A percentile compares a stretch with the other conserved stretches of the same genome.
phyloP scores from a whole-genome alignment of 2,888 invertebrate species.

The Eupsilia transversa region DNA sequence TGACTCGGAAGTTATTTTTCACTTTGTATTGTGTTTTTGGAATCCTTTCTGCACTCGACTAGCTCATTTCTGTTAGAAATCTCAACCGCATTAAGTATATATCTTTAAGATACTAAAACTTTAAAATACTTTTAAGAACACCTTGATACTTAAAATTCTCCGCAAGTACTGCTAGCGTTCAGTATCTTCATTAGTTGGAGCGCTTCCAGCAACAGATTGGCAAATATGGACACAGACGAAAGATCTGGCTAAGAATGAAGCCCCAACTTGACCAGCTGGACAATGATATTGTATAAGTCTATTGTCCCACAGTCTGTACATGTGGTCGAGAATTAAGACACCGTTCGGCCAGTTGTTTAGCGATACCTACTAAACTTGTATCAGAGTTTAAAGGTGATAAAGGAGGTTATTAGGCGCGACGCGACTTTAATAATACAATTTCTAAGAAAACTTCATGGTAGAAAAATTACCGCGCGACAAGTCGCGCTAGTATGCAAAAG shows the following conservation, averaged over 20 bases:
- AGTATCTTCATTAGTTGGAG: constrained; percentile 55
- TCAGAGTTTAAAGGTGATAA: too few relatives aligned
- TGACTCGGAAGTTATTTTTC: too few relatives aligned
- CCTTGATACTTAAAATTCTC: constrained; percentile 28
- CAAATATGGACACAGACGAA: constrained; percentile 31
- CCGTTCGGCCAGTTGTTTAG: not conserved
- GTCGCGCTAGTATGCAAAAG: too few relatives aligned
- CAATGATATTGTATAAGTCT: not conserved
- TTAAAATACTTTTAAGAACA: constrained; percentile 6
- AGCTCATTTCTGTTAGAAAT: not conserved
- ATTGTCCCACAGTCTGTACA: not conserved
- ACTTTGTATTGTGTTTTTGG: too few relatives aligned
- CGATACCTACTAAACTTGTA: not conserved
- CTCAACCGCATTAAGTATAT: not conserved
- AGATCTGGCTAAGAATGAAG: constrained; percentile 1
- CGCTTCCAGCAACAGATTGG: constrained; percentile 41
- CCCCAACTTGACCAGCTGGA: not conserved
- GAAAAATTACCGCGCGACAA: too few relatives aligned
- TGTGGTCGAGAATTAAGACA: not conserved
- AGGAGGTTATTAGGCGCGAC: too few relatives aligned
- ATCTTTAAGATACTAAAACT: not conserved
- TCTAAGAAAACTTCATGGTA: too few relatives aligned
- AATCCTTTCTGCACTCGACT: not conserved
- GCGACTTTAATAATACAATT: too few relatives aligned
- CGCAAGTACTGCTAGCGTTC: constrained; percentile 16